Evolutionary conservation across 2,797 vertebrate genomes (phyloP).

Genomic region (Avahi laniger): DNA sequence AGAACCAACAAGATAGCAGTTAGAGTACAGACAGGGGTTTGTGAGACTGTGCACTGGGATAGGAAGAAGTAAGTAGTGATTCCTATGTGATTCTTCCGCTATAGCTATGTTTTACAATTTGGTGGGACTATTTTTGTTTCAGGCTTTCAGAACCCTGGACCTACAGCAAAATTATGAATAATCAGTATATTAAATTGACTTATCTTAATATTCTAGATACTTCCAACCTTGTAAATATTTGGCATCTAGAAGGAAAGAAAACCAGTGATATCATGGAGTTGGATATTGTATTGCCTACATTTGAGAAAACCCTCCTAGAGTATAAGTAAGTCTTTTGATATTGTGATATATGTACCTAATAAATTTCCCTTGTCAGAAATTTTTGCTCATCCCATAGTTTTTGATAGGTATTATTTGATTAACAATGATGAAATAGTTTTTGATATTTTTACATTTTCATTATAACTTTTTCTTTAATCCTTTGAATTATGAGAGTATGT

Average conservation of each 20-base stretch:
- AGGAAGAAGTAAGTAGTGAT: neutral
- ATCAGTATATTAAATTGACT: neutral
- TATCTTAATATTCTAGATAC: conserved; percentile 50
- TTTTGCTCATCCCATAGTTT: neutral
- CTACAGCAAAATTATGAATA: neutral
- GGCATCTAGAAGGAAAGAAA: conserved; percentile 79
- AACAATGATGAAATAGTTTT: neutral
- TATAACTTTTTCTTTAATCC: neutral
- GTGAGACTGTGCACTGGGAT: neutral
- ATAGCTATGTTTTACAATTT: neutral
- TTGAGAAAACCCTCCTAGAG: conserved; percentile 82
- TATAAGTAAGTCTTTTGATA: conserved; percentile 84
- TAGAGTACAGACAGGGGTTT: neutral
- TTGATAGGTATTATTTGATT: neutral
- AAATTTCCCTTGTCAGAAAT: neutral
- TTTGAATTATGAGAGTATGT: neutral
- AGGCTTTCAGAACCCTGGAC: neutral
- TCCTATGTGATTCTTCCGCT: fast-evolving
- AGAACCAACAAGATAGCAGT: no score
- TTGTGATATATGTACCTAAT: neutral
- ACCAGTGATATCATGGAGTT: conserved; percentile 82
- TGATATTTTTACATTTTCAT: neutral
- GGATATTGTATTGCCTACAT: conserved; percentile 84
- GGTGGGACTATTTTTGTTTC: neutral
- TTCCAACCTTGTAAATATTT: conserved; percentile 51